A percentile compares a stretch with the other conserved stretches of the same genome.
Evolutionary conservation across 2,113 vertebrate genomes (phyloP).

Genomic region (Redunca redunca): DNA sequence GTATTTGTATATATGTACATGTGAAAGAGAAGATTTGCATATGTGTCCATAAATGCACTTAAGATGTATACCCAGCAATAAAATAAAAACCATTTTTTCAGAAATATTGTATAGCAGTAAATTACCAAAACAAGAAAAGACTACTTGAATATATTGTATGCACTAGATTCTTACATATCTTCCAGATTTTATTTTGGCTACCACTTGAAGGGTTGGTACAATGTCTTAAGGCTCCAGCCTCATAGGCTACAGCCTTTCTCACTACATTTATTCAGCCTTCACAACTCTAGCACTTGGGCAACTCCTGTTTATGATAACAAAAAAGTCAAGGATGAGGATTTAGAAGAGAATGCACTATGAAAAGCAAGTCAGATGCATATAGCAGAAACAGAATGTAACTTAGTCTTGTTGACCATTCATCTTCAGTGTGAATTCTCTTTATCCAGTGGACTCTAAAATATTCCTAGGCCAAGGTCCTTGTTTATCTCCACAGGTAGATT

Average conservation of each 20-base stretch:
- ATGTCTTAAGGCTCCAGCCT: neutral
- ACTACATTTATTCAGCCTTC: neutral
- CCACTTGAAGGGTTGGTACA: neutral
- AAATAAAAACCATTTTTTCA: conserved; percentile 3
- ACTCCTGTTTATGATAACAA: neutral
- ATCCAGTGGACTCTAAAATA: neutral
- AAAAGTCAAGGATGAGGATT: conserved; percentile 12
- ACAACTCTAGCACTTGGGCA: neutral
- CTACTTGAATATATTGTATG: neutral
- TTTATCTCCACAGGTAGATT: neutral
- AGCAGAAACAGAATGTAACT: neutral
- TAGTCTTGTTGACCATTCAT: neutral
- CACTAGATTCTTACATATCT: neutral
- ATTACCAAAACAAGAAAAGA: neutral
- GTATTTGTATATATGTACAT: neutral
- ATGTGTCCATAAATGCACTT: neutral
- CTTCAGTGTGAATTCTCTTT: neutral
- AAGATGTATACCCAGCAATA: neutral
- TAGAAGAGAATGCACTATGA: neutral
- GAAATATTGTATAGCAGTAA: conserved; percentile 21
- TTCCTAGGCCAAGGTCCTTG: neutral
- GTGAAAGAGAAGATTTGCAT: neutral
- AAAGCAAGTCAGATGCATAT: neutral
- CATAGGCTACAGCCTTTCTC: neutral
- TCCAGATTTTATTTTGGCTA: neutral